Percentiles rank a stretch among this genome's conserved stretches.
Evolutionary conservation across 2,888 invertebrate species (phyloP).

Genomic region (Eupelmus urozonus): DNA sequence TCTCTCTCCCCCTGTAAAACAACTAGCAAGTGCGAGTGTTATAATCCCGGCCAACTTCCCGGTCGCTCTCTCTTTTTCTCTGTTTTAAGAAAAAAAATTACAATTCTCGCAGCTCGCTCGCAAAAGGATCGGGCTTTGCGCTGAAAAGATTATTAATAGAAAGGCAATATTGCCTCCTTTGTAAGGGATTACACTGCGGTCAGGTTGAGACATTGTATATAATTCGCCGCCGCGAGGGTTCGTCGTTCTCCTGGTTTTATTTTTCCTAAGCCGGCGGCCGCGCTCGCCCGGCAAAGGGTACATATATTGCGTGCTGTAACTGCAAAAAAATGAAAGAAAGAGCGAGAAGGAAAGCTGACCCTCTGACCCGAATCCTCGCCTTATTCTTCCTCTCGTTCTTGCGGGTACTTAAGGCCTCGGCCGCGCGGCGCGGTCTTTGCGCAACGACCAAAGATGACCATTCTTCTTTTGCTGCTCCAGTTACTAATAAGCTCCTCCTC

Average conservation of each 20-base stretch:
- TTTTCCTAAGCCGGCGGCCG: not conserved
- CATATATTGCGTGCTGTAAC: not conserved
- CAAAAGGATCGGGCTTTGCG: not conserved
- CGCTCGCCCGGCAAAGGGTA: not conserved
- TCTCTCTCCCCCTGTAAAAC: conserved; percentile 10
- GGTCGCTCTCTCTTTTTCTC: not conserved
- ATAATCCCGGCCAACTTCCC: not conserved
- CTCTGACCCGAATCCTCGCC: conserved; percentile 39
- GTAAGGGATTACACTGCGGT: conserved; percentile 4
- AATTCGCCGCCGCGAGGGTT: conserved; percentile 4
- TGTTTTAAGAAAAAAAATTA: not conserved
- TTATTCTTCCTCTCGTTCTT: conserved; percentile 8
- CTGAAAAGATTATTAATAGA: not conserved
- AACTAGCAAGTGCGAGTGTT: not conserved
- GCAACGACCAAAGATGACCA: conserved; percentile 39
- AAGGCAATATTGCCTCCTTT: conserved; percentile 6
- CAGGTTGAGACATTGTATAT: not conserved
- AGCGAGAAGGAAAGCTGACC: not conserved
- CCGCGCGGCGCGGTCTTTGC: conserved; percentile 2
- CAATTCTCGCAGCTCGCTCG: not conserved
- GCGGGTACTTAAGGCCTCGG: no score
- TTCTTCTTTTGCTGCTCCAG: conserved; percentile 25
- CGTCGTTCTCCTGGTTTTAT: conserved; percentile 17
- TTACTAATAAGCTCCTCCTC: conserved; percentile 39
- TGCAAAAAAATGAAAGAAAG: not conserved